phyloP scores from a whole-genome alignment of 2,888 invertebrate species.

The Phyllotreta striolata region DNA sequence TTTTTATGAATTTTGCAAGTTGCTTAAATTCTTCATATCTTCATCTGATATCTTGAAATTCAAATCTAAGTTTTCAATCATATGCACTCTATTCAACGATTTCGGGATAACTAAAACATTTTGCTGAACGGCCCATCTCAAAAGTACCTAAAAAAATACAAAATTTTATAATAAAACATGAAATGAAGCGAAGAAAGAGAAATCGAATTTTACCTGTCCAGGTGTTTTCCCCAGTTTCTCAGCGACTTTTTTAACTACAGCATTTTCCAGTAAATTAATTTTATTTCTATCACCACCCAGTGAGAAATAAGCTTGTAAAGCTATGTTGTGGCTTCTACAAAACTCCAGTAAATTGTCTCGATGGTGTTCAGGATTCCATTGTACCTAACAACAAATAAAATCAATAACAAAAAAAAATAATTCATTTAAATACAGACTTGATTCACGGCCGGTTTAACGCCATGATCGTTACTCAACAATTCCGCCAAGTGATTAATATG shows the following conservation, averaged over 20 bases:
- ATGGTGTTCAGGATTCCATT: constrained; percentile 80
- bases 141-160: constrained; percentile 66
- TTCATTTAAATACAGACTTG: constrained; percentile 65
- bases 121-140: constrained; percentile 80
- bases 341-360: constrained; percentile 69
- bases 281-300: constrained; percentile 69
- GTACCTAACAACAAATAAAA: constrained; percentile 67
- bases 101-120: constrained; percentile 75
- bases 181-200: neutral
- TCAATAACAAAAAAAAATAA: neutral
- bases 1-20: too few relatives aligned
- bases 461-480: constrained; percentile 64
- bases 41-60: constrained; percentile 66
- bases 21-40: constrained; percentile 63
- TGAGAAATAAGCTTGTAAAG: constrained; percentile 82
- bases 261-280: constrained; percentile 65
- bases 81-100: constrained; percentile 65
- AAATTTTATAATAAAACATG: neutral
- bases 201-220: constrained; percentile 63
- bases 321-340: constrained; percentile 71
- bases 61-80: constrained; percentile 67
- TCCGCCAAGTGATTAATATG: constrained; percentile 73
- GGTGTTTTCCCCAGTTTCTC: constrained; percentile 65
- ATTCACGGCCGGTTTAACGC: constrained; percentile 74
- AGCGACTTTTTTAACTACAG: constrained; percentile 68